Conservation (phyloP, 2,888 invertebrate species). For the Imbricaverruca yamaguchii region DNA sequence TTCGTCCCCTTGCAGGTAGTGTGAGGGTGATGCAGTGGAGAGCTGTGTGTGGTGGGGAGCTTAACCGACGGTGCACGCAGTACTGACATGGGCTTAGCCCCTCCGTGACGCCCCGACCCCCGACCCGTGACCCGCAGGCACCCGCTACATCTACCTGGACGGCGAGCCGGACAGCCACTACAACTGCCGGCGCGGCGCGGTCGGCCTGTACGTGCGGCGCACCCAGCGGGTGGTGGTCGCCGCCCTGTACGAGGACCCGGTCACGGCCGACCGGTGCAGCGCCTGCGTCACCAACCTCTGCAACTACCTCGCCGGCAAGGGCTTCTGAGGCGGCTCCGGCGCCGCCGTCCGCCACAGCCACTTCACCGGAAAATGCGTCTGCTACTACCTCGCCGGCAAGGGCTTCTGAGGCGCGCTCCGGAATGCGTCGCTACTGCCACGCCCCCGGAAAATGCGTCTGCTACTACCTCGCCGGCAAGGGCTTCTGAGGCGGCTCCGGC, state of each 20-base stretch:
- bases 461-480: background rate
- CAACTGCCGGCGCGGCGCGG: background rate
- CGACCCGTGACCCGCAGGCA: background rate
- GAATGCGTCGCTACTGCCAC: background rate
- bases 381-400: background rate
- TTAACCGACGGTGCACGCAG: too few species aligned
- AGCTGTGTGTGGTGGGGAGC: too few species aligned
- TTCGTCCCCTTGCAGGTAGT: too few species aligned
- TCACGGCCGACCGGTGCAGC: background rate
- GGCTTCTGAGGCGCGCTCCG: background rate
- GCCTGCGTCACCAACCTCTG: constrained; percentile 13
- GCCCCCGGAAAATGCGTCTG: background rate
- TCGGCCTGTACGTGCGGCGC: background rate
- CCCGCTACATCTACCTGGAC: background rate
- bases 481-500: background rate
- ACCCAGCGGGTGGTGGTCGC: background rate
- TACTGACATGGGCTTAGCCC: too few species aligned
- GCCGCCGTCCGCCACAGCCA: background rate
- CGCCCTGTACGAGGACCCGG: constrained; percentile 9
- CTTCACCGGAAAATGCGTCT: background rate
- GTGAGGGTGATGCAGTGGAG: too few species aligned
- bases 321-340: background rate
- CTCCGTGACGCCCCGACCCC: too few species aligned
- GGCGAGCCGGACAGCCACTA: background rate
- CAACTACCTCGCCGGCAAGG: background rate